Conservation (phyloP, 2,888 invertebrate genomes). For the Drosophila mayaguana region DNA sequence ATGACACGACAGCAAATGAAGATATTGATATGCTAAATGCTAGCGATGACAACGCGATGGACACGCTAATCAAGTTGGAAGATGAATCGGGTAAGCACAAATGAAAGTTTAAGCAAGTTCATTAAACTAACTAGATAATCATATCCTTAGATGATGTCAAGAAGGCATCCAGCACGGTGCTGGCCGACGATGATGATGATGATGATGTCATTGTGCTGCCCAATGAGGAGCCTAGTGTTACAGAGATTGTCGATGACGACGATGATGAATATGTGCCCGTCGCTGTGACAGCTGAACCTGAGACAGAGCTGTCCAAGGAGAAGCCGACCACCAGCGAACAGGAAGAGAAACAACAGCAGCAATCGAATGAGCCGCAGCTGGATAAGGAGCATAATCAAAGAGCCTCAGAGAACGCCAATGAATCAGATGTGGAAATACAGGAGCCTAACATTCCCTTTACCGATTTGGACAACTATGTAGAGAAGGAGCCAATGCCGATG, state of each 20-base stretch:
- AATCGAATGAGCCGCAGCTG: background rate
- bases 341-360: slow-evolving; percentile 14
- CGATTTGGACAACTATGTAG: slow-evolving; percentile 84
- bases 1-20: slow-evolving; percentile 27
- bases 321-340: slow-evolving; percentile 19
- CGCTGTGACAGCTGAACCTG: slow-evolving; percentile 53
- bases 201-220: slow-evolving; percentile 90
- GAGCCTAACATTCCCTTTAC: slow-evolving; percentile 85
- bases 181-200: slow-evolving; percentile 86
- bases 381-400: slow-evolving; percentile 28
- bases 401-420: slow-evolving; percentile 59
- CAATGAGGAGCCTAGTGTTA: slow-evolving; percentile 88
- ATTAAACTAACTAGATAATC: background rate
- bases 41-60: slow-evolving; percentile 83
- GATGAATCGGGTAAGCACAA: slow-evolving; percentile 53
- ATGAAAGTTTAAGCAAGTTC: background rate
- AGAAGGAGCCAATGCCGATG: slow-evolving; percentile 82
- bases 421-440: slow-evolving; percentile 85
- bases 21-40: slow-evolving; percentile 65
- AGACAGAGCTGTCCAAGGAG: slow-evolving; percentile 25
- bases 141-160: slow-evolving; percentile 38
- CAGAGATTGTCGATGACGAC: slow-evolving; percentile 86
- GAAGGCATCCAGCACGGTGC: slow-evolving; percentile 14
- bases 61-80: slow-evolving; percentile 81
- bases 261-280: slow-evolving; percentile 85